Percentiles rank a stretch among this genome's conserved stretches.
Conservation (phyloP, 2,113 vertebrate genomes). For the Chinchilla lanigera region DNA sequence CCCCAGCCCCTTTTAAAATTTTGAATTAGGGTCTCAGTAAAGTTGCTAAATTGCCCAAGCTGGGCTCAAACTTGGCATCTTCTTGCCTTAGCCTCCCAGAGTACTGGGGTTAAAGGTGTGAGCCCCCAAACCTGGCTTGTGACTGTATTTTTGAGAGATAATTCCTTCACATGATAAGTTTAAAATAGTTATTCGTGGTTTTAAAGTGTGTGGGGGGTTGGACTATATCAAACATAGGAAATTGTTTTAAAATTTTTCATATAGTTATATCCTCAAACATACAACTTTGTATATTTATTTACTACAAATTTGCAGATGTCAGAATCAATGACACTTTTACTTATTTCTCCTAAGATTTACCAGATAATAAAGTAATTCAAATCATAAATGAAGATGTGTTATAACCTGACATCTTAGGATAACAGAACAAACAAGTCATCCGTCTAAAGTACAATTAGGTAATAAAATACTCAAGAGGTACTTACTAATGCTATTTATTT, state of each 20-base stretch:
- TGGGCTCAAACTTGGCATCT: neutral
- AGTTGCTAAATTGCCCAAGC: neutral
- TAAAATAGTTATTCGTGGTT: neutral
- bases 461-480: neutral
- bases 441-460: neutral
- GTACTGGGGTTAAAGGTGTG: neutral
- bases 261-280: neutral
- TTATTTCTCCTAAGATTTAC: neutral
- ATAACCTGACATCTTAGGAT: neutral
- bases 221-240: neutral
- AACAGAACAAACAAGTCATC: neutral
- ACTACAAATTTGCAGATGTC: neutral
- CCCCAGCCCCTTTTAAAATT: neutral
- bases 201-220: neutral
- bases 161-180: neutral
- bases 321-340: neutral
- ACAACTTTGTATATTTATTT: neutral
- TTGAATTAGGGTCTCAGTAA: neutral
- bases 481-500: neutral
- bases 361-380: neutral
- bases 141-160: neutral
- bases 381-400: neutral
- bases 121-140: neutral
- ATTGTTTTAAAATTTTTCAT: neutral
- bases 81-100: neutral